These are phyloP conservation scores for Lithophane leautieri DNA, from an alignment of 2,888 invertebrate species.

Conservation along the genomic window DNA sequence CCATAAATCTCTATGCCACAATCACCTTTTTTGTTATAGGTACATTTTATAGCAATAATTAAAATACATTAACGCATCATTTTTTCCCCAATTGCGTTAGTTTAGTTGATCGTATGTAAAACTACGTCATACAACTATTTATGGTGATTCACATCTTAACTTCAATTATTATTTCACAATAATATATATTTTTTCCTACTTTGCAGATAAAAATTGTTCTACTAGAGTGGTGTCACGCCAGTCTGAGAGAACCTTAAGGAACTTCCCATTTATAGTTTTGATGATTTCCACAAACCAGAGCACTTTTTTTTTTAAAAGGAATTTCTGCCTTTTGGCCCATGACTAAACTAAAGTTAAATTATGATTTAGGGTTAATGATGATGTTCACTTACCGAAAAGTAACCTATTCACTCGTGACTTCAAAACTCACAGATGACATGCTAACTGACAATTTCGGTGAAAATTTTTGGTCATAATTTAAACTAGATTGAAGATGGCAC, in stretches of 20 bases:
- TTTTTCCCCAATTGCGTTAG: background rate
- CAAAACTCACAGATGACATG: background rate
- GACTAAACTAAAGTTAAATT: background rate
- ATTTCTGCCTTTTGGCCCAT: background rate
- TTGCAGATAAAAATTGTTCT: background rate
- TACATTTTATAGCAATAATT: no score
- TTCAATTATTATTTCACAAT: slow-evolving; percentile 1
- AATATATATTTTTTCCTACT: background rate
- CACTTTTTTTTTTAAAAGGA: background rate
- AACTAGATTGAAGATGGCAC: no score
- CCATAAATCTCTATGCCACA: background rate
- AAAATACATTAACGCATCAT: background rate
- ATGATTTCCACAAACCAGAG: no score
- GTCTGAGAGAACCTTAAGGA: no score
- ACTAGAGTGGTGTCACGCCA: no score
- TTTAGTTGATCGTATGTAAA: background rate
- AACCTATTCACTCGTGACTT: background rate
- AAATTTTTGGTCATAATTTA: no score
- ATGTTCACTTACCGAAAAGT: background rate
- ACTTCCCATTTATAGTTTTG: no score
- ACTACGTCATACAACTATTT: slow-evolving; percentile 21
- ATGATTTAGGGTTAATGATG: background rate
- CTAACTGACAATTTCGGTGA: background rate
- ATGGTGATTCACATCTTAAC: background rate
- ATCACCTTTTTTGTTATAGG: background rate